Conservation (phyloP, 2,797 vertebrate species). For the Onychomys torridus region DNA sequence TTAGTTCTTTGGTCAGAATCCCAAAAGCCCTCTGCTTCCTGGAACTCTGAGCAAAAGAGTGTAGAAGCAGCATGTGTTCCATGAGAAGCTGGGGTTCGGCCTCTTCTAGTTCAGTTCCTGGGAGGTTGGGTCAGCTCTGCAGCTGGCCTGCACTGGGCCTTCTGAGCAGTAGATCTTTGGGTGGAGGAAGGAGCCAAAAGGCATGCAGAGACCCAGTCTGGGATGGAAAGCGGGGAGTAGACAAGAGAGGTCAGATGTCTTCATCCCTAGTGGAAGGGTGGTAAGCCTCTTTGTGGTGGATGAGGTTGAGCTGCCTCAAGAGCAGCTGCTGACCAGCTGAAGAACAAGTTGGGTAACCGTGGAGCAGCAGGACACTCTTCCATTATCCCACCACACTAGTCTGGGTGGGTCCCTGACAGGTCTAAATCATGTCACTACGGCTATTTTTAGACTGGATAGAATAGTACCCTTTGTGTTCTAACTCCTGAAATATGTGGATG, state of each 20-base stretch:
- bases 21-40: constrained; percentile 25
- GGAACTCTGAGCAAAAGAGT: neutral
- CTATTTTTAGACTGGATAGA: constrained; percentile 22
- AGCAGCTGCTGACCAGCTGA: neutral
- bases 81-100: neutral
- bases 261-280: neutral
- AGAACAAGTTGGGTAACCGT: neutral
- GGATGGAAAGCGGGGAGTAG: neutral
- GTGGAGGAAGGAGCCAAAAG: neutral
- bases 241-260: constrained; percentile 4
- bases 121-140: neutral
- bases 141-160: neutral
- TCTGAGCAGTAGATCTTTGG: neutral
- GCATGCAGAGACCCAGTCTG: neutral
- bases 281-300: neutral
- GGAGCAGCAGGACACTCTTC: neutral
- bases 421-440: neutral
- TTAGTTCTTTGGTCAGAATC: constrained; percentile 48
- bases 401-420: neutral
- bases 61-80: neutral
- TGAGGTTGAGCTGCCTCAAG: neutral
- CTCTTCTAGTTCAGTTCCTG: neutral
- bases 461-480: neutral
- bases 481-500: neutral
- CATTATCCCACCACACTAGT: neutral